Base-by-base conservation (phyloP, 2,797 vertebrate genomes). In the Philypnodon macrostomus region DNA sequence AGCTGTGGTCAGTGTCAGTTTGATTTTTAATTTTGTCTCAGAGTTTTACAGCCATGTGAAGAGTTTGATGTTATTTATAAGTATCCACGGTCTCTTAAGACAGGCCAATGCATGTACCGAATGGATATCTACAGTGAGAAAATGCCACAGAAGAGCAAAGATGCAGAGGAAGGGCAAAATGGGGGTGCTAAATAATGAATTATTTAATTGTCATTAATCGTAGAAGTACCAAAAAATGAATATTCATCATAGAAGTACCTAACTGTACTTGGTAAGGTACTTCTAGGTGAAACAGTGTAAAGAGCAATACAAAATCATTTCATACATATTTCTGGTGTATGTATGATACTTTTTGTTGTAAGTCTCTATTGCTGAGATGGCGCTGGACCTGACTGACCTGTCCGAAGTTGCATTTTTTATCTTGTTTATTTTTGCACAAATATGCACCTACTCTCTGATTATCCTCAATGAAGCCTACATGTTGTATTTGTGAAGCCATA, bases 71-170 rank as follows among this genome's bases (percentile, higher is more conserved):
- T 44, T 53, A 31, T 59, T 67, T 66, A 52, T 46, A 1, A 4
- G 21, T 37, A 12, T 40, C 47, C 5, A 21, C 50, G 34, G 17
- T 67, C 54, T 48, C 50, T 39, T 12, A 17, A 44, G 36, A 70
- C 64, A 3, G 49, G 67, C 80, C 59, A 52, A 62, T 41, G 58
- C 77, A 70, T 32, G 71, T 42, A 13, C n/a, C 14, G 8, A 53
- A 75, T 19, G 38, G 44, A 71, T 83, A 34, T 58, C 47, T 13
- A 57, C 38, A 71, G 62, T 61, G 68, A 75, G 59, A 29, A 51
- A 70, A 73, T 58, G 68, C 67, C 35, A 19, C 5, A 77, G 34
- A 35, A 63, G 60, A 34, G 47, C 51, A 19, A 53, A 67, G 71
- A 78, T 68, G 29, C 53, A 53, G 47, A 37, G 42, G 46, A 51